Evolutionary conservation across 2,888 invertebrate genomes (phyloP).

Genomic region (Tanytarsus gracilentus): DNA sequence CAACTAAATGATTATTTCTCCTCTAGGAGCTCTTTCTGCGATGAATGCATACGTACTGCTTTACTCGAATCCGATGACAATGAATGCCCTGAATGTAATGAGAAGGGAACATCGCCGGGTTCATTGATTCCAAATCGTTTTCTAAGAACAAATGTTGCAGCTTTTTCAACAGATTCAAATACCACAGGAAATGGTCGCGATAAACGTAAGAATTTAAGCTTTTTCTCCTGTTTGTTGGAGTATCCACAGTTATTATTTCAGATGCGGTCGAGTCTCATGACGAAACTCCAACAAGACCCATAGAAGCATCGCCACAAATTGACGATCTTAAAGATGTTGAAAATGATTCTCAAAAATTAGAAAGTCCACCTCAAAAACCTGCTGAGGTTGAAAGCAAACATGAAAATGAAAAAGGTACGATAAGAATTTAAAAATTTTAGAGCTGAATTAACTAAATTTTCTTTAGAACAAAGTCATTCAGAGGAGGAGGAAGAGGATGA

Average conservation of each 20-base stretch:
- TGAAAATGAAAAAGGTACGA: not conserved
- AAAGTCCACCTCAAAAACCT: no score
- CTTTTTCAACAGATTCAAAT: slow-evolving; percentile 86
- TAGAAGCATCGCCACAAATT: no score
- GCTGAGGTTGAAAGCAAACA: no score
- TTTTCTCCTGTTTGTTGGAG: not conserved
- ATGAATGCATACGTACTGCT: slow-evolving; percentile 88
- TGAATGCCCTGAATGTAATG: slow-evolving; percentile 89
- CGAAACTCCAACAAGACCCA: no score
- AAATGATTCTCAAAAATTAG: no score
- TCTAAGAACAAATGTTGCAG: slow-evolving; percentile 76
- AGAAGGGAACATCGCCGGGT: slow-evolving; percentile 85
- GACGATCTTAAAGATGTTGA: slow-evolving; percentile 2
- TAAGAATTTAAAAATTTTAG: no score
- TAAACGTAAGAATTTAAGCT: not conserved
- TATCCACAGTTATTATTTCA: not conserved
- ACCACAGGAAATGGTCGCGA: slow-evolving; percentile 55
- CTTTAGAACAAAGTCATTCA: not conserved
- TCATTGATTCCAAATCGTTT: slow-evolving; percentile 89
- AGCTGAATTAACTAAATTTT: no score
- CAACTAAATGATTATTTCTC: no score
- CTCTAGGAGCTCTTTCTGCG: slow-evolving; percentile 95
- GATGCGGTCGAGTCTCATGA: no score
- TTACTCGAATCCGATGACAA: slow-evolving; percentile 89
- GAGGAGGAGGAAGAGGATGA: slow-evolving; percentile 36